Evolutionary conservation across 1,140 invertebrate species (phyloP), one percentile per base, ranked within the genome.

Genomic region (Cydia amplana): DNA sequence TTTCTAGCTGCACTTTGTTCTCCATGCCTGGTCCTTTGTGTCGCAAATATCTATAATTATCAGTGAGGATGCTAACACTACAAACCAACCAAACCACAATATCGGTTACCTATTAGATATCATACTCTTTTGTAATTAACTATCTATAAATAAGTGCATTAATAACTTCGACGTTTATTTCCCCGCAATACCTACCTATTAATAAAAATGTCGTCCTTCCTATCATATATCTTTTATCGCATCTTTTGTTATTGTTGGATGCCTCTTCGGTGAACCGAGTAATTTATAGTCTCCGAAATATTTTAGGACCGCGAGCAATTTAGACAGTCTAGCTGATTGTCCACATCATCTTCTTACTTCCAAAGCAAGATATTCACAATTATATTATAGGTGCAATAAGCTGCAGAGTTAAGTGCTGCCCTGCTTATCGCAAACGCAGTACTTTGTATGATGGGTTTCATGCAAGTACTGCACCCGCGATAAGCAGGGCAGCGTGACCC

Each of bases 211-310:
- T n/a, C 14, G 32, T n/a, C 14, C 14, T 32, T n/a, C 14, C 14
- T 32, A 32, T 32, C 64, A 70, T 70, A 70, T 70, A 70, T 70
- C 65, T 40, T 40, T 70, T 70, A 70, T 40, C 65, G 65, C 65
- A 40, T 43, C 36, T 70, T 70, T 70, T 70, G 65, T 70, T 70
- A 10, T 70, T 36, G 65, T 70, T 70, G 65, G 65, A 70, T 40
- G 14, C 28, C 28, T 12, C 64, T 32, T 67, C 64, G 28, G 12
- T 18, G 16, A 32, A 36, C 12, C 64, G 28, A 28, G 1, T 67
- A 32, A 67, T 67, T 67, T 67, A 36, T 67, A 67, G 28, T 1
- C 16, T 14, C 16, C 16, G 7, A 20, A 55, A 55, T 55, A 55
- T 55, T 12, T 55, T 18, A 18, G 51, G n/a, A 7, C 51, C n/a